Base-by-base conservation (phyloP, 2,797 vertebrate species). In the Otolemur crassicaudatus region DNA sequence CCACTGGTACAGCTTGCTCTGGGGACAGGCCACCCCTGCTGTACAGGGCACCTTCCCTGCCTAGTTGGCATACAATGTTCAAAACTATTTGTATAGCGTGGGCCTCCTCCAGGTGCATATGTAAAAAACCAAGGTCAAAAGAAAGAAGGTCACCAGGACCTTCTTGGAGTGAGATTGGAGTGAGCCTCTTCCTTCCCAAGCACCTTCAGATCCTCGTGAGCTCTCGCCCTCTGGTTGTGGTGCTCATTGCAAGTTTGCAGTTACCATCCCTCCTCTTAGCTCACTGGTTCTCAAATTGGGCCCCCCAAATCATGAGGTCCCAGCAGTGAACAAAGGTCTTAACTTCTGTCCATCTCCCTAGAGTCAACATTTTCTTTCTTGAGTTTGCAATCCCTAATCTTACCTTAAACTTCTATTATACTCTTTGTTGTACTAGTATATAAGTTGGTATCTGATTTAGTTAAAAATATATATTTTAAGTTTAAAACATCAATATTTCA, bases 191-290 rank as follows among this genome's bases (percentile, higher is more conserved):
- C 46, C 37, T 80, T 1, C 61, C 23, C 0, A 29, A 56, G 3
- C 12, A 3, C 2, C 7, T 11, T n/a, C 19, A 23, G 11, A 12
- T 11, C 65, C 14, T 3, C 6, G 0, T 0, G 4, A 58, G 43
- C 67, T 27, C 65, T 22, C 0, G 80, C 49, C 2, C 0, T 4
- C 69, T 8, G 31, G 9, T 10, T 8, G 40, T 12, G 0, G 16
- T 25, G 12, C 3, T 91, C 49, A 8, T 5, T 6, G 22, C 23
- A 5, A 7, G 12, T 0, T 7, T 5, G 1, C 31, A 1, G 14
- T 8, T 13, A 10, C 49, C 4, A 3, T 29, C 73, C 11, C 5
- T 67, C 61, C 9, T 16, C n/a, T 7, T 1, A 82, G 89, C 53
- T 58, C 12, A 0, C 0, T 2, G n/a, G 13, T 60, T 25, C 82